Evolutionary conservation across 2,113 vertebrate genomes (phyloP), one percentile per base, ranked within the genome.

Genomic region (Gavialis gangeticus): DNA sequence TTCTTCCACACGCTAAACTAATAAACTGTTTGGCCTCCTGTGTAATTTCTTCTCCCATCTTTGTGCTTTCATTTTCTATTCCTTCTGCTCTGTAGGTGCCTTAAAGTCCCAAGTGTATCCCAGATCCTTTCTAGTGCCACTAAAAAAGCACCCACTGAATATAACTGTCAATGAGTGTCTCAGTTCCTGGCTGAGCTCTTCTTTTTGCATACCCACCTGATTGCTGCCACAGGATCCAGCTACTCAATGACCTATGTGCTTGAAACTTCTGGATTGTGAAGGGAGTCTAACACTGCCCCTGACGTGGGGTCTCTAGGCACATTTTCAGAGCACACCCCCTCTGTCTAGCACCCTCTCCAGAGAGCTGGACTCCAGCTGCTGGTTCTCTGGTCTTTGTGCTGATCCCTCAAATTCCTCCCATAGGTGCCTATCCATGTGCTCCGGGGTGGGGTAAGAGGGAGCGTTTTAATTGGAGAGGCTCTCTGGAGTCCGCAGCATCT

Each of bases 161-260:
- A 34, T 96, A 94, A 96, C 82, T 92, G 96, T 94, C 94, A 88
- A 94, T 46, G 87, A 80, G 75, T 96, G 96, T 96, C 96, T 94
- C 89, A 94, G 96, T 92, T 46, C 6, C 75, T 96, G 95, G 94
- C 95, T 77, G 78, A 78, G 62, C 96, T 91, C 92, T 93, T 76
- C 88, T 91, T 85, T 60, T 95, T 96, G 95, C 95, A 86, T 80
- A 25, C 83, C 91, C 96, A 79, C 96, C 93, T 95, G 93, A 93
- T 93, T 96, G 88, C 87, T 94, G 75, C 84, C 0, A 12, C 80
- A 88, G 83, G 91, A 89, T 96, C 87, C 91, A 96, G 94, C 80
- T 95, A 93, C 92, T 84, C 87, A 89, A 46, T 69, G 96, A 93
- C 85, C 85, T 91, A 21, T 5, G 0, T 69, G 83, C 60, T 95